Evolutionary conservation across 2,888 invertebrate species (phyloP).

Genomic region (Euzophera pinguis): DNA sequence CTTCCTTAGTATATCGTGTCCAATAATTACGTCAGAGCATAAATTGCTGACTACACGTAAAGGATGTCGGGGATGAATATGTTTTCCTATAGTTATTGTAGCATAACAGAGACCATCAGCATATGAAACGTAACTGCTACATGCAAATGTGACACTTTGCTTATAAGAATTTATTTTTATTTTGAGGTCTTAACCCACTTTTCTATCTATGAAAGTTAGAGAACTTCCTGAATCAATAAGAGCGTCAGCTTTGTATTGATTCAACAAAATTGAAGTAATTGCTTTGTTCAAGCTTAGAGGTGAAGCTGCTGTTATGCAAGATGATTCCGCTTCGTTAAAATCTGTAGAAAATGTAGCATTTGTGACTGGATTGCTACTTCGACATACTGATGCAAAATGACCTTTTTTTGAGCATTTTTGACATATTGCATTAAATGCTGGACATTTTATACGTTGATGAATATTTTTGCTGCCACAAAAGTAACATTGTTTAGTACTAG

Average conservation of each 20-base stretch:
- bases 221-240: background rate
- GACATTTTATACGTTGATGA: background rate
- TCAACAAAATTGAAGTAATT: background rate
- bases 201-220: background rate
- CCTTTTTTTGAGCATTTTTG: too few species aligned
- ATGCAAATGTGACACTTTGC: background rate
- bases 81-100: background rate
- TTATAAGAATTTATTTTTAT: background rate
- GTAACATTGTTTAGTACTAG: too few species aligned
- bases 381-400: too few species aligned
- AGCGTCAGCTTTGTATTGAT: background rate
- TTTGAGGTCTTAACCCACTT: background rate
- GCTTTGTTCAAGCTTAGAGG: background rate
- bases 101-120: background rate
- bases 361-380: too few species aligned
- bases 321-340: background rate
- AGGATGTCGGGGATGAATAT: background rate
- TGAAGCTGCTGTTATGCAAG: background rate
- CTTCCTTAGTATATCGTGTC: background rate
- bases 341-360: too few species aligned
- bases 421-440: background rate
- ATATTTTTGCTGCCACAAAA: too few species aligned
- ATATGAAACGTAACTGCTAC: background rate
- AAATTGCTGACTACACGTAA: background rate
- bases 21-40: background rate